phyloP scores from a whole-genome alignment of 1,140 invertebrate species.

The Battus philenor region DNA sequence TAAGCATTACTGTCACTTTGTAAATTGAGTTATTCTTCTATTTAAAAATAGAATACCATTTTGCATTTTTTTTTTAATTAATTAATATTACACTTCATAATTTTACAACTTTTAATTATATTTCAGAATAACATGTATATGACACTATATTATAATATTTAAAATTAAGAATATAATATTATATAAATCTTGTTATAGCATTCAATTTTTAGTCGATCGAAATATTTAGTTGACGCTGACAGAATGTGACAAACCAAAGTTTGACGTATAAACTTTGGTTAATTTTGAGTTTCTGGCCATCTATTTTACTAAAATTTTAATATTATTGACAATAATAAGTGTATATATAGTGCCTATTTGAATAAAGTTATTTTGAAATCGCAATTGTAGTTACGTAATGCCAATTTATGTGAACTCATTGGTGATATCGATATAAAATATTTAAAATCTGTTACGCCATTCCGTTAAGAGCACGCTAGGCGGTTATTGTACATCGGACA shows the following conservation, averaged over 20 bases:
- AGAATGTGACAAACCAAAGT: not conserved
- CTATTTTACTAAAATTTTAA: not conserved
- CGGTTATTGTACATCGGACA: not conserved
- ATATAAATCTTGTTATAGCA: not conserved
- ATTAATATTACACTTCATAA: not conserved
- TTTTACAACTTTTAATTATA: not conserved
- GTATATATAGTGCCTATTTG: no score
- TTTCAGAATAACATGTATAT: not conserved
- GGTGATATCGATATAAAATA: no score
- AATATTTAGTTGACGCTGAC: not conserved
- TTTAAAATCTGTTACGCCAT: conserved; percentile 1
- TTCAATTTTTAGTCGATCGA: not conserved
- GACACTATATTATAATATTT: not conserved
- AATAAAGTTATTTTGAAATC: no score
- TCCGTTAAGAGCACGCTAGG: not conserved
- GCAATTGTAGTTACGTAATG: no score
- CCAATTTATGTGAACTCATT: no score
- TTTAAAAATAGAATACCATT: not conserved
- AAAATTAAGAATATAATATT: not conserved
- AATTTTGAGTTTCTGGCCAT: not conserved
- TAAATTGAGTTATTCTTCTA: conserved; percentile 9
- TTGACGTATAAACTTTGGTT: not conserved
- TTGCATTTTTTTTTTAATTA: not conserved
- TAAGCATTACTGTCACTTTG: conserved; percentile 7
- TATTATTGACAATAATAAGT: no score